A percentile compares a stretch with the other conserved stretches of the same genome.
Conservation (phyloP, 2,888 invertebrate genomes). For the Melinopterus prodromus region DNA sequence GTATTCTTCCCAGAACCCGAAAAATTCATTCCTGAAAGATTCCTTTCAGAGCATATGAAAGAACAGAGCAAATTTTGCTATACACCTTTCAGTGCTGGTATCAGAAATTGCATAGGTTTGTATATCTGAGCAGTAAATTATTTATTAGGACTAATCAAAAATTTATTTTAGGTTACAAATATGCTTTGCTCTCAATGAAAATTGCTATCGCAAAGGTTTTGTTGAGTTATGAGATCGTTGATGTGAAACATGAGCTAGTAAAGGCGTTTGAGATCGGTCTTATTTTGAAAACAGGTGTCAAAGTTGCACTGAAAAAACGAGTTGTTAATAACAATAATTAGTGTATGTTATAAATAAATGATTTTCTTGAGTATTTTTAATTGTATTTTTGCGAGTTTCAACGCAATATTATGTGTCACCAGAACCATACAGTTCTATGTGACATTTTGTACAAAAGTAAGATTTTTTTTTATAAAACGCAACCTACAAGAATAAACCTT, state of each 20-base stretch:
- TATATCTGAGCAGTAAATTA: background rate
- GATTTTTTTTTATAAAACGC: too few species aligned
- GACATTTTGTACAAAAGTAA: too few species aligned
- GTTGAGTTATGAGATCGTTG: conserved; percentile 20
- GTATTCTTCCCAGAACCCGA: conserved; percentile 15
- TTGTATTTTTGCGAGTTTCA: too few species aligned
- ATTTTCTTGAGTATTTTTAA: too few species aligned
- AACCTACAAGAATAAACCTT: too few species aligned
- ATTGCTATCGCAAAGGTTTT: conserved; percentile 18
- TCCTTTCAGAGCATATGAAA: conserved; percentile 9
- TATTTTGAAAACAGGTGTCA: conserved; percentile 22
- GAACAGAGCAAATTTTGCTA: background rate
- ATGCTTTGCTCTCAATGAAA: conserved; percentile 25
- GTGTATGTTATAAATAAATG: too few species aligned
- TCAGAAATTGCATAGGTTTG: conserved; percentile 27
- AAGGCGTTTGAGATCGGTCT: background rate
- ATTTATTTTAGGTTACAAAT: conserved; percentile 15
- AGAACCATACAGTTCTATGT: too few species aligned
- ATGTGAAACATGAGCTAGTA: conserved; percentile 14
- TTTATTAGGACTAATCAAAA: background rate
- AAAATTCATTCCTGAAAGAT: conserved; percentile 24
- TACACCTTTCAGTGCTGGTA: conserved; percentile 22
- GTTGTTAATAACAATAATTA: too few species aligned
- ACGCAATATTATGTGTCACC: too few species aligned
- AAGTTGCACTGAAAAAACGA: background rate